Evolutionary conservation across 2,797 vertebrate species (phyloP), one percentile per base, ranked within the genome.

Genomic region (Sandelia bainsii): DNA sequence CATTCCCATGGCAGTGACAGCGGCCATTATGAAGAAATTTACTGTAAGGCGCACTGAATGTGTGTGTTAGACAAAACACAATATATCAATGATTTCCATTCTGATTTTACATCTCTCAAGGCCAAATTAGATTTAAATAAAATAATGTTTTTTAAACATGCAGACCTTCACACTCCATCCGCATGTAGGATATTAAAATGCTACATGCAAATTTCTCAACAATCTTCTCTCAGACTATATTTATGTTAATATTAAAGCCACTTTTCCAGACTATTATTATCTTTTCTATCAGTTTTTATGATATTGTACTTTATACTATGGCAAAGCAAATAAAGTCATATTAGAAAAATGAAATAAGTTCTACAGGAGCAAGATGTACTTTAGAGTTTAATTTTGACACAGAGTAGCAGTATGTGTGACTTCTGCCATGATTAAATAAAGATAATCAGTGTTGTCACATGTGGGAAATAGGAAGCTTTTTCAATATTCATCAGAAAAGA

Each of bases 331-430:
- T 72, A 69, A 79, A 77, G 45, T 78, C 59, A 74, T 66, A 64
- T 16, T 25, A 62, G 29, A 52, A 57, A 71, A 70, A 71, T 48
- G 19, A 53, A 70, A 66, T 57, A 20, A 34, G 19, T 56, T 72
- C 72, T 52, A 72, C 39, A 69, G 51, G 66, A 66, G 77, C 34
- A 59, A 23, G 68, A 44, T 75, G 54, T 62, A 49, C 72, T 54
- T 63, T 29, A 1, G 10, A 59, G 5, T 80, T 81, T 81, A 81
- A 86, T 87, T 71, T 73, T 82, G 59, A 72, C 77, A 72, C 46
- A 50, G 23, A 49, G 39, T 20, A 1, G 40, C 52, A 84, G 53
- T 53, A 72, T 75, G 39, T 62, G 40, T 57, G 64, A 48, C 59
- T 44, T 8, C 49, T 63, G 45, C 27, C 46, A 62, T 80, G 67